Percentiles rank a stretch among this genome's conserved stretches.
Conservation (phyloP, 2,113 vertebrate species). For the Malaclemys terrapin region DNA sequence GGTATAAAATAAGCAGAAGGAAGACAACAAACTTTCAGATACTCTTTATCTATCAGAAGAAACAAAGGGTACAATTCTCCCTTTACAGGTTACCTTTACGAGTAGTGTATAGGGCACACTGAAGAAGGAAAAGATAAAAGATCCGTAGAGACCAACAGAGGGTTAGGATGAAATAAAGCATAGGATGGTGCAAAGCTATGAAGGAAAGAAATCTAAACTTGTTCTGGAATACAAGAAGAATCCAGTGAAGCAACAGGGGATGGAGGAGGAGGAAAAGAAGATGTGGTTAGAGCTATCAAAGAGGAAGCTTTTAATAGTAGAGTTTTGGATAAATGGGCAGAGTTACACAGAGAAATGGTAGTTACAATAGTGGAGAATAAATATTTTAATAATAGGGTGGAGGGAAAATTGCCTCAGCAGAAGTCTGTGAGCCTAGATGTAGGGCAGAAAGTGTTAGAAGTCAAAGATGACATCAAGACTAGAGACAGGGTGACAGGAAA, state of each 20-base stretch:
- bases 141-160: not conserved
- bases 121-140: not conserved
- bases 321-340: not conserved
- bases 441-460: not conserved
- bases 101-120: not conserved
- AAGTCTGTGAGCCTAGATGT: accelerated
- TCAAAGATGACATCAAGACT: not conserved
- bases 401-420: not conserved
- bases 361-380: not conserved
- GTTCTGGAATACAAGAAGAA: not conserved
- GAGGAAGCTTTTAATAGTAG: not conserved
- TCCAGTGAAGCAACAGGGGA: not conserved
- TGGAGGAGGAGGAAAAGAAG: not conserved
- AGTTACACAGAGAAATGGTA: not conserved
- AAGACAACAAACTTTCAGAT: not conserved
- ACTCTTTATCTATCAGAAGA: not conserved
- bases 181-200: not conserved
- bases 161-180: not conserved
- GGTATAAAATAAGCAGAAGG: not conserved
- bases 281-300: not conserved
- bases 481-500: not conserved
- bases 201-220: not conserved
- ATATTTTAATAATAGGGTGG: not conserved
- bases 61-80: not conserved
- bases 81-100: not conserved